Evolutionary conservation across 2,113 vertebrate species (phyloP).

Genomic region (Hippocampus mohnikei): DNA sequence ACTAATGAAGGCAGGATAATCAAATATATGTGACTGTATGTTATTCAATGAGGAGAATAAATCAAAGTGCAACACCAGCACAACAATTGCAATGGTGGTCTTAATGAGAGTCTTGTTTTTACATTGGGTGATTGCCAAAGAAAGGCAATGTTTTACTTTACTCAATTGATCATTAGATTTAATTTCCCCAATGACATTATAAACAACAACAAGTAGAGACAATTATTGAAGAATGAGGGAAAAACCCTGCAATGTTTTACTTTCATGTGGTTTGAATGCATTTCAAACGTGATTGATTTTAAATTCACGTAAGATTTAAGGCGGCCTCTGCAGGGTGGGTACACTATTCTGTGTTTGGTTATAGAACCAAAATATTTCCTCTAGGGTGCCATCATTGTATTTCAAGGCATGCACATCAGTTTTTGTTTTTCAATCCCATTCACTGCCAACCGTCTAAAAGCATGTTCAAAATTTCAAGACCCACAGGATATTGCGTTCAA

Average conservation of each 20-base stretch:
- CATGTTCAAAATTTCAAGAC: no score
- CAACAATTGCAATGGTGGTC: conserved; percentile 57
- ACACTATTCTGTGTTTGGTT: neutral
- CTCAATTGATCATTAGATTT: conserved; percentile 55
- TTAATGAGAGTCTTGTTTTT: conserved; percentile 62
- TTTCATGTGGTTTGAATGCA: neutral
- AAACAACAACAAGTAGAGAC: conserved; percentile 49
- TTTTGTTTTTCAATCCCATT: no score
- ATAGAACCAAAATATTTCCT: neutral
- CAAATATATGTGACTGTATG: conserved; percentile 58
- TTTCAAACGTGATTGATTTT: neutral
- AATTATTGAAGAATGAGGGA: neutral
- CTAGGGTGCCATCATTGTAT: neutral
- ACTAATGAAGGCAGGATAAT: conserved; percentile 58
- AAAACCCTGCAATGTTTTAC: neutral
- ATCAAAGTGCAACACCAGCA: conserved; percentile 59
- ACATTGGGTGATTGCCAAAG: conserved; percentile 60
- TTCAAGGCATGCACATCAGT: no score
- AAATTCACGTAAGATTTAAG: neutral
- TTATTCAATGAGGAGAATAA: conserved; percentile 66
- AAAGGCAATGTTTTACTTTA: conserved; percentile 50
- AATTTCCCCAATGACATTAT: conserved; percentile 49
- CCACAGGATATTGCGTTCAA: no score
- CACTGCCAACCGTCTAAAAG: no score
- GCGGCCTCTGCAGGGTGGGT: neutral